Conservation (phyloP, 2,888 invertebrate genomes). For the Metalampra italica region DNA sequence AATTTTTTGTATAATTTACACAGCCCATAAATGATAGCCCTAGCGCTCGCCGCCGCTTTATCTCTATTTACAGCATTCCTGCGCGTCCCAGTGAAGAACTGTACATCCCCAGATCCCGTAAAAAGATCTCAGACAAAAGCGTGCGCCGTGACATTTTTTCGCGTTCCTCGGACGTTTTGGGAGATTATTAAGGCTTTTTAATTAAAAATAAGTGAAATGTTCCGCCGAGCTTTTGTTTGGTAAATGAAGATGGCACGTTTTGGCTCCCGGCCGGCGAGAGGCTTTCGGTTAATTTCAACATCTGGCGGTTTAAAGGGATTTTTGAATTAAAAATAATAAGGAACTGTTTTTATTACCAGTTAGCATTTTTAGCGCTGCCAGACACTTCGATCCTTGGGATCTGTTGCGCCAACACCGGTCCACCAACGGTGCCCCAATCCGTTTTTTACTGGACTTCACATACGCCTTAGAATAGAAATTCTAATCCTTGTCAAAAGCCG, state of each 20-base stretch:
- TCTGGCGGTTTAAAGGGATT: no score
- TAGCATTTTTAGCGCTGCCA: no score
- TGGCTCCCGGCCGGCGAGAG: background rate
- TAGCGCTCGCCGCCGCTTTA: background rate
- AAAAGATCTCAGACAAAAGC: background rate
- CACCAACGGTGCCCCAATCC: no score
- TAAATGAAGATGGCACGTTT: slow-evolving; percentile 5
- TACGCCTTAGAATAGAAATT: no score
- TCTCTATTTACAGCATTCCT: background rate
- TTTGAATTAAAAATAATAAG: no score
- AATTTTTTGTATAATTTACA: background rate
- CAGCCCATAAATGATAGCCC: background rate
- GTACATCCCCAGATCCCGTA: background rate
- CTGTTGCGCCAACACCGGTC: no score
- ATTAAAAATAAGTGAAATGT: slow-evolving; percentile 12
- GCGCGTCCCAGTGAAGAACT: background rate
- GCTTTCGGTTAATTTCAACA: no score
- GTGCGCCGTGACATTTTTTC: background rate
- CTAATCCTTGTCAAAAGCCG: no score
- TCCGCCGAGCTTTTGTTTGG: slow-evolving; percentile 3
- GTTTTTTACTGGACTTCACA: no score
- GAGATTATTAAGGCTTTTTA: slow-evolving; percentile 7
- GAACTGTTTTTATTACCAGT: no score
- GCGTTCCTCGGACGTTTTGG: background rate
- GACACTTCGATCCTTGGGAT: no score